Conservation (phyloP, 2,888 invertebrate species). For the Phaedon cochleariae region DNA sequence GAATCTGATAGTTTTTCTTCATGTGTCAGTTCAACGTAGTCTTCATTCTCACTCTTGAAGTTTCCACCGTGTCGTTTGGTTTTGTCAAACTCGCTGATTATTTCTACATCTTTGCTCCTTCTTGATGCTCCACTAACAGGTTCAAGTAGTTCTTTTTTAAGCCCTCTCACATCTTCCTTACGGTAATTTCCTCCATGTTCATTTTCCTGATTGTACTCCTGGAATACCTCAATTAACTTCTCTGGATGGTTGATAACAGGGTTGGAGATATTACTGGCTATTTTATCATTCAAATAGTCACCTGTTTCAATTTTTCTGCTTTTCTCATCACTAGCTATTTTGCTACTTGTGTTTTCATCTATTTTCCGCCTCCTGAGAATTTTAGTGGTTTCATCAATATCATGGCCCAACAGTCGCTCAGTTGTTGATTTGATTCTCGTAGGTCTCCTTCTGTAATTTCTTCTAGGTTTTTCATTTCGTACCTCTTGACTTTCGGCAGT, state of each 20-base stretch:
- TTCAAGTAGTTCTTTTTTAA: slow-evolving; percentile 13
- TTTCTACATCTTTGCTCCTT: slow-evolving; percentile 33
- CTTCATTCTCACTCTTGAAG: slow-evolving; percentile 34
- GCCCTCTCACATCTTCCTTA: slow-evolving; percentile 4
- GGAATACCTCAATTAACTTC: slow-evolving; percentile 24
- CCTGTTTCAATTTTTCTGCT: not conserved
- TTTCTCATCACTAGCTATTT: not conserved
- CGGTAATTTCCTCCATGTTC: slow-evolving; percentile 25
- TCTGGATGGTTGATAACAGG: slow-evolving; percentile 18
- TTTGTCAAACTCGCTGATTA: slow-evolving; percentile 39
- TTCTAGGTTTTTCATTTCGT: slow-evolving; percentile 40
- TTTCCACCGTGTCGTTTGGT: slow-evolving; percentile 45
- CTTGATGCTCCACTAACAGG: slow-evolving; percentile 2
- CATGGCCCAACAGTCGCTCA: slow-evolving; percentile 35
- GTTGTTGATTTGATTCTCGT: slow-evolving; percentile 47
- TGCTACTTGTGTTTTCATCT: not conserved
- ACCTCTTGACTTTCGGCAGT: slow-evolving; percentile 7
- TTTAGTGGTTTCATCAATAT: slow-evolving; percentile 39
- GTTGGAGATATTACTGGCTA: not conserved
- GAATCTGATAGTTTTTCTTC: slow-evolving; percentile 43
- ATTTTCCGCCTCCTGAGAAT: slow-evolving; percentile 40
- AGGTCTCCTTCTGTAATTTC: slow-evolving; percentile 51
- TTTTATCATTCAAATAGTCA: not conserved
- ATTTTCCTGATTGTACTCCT: slow-evolving; percentile 30
- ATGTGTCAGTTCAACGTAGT: slow-evolving; percentile 43